phyloP scores from a whole-genome alignment of 2,888 invertebrate species.

The Acleris cristana region DNA sequence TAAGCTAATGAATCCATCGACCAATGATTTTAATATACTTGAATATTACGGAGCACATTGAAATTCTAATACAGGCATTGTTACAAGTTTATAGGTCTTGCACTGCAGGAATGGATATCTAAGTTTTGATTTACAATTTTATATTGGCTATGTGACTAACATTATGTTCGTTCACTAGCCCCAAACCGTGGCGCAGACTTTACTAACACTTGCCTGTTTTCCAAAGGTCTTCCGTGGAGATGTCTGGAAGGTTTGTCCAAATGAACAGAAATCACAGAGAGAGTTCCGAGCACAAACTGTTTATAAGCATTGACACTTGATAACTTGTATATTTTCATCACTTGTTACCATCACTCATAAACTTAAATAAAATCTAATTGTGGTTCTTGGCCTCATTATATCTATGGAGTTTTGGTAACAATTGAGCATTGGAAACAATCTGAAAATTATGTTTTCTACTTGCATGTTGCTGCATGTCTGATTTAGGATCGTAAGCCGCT shows the following conservation, averaged over 20 bases:
- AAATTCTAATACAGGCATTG: conserved; percentile 26
- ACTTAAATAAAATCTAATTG: conserved; percentile 39
- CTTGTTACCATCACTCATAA: conserved; percentile 66
- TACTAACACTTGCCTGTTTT: conserved; percentile 78
- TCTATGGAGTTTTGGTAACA: conserved; percentile 63
- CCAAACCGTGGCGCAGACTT: conserved; percentile 72
- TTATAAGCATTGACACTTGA: conserved; percentile 56
- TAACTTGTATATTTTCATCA: conserved; percentile 52
- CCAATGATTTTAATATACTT: neutral
- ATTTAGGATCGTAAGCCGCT: conserved; percentile 81
- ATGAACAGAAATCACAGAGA: conserved; percentile 71
- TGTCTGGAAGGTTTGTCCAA: conserved; percentile 86
- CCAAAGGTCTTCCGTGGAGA: conserved; percentile 87
- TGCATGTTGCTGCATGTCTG: conserved; percentile 83
- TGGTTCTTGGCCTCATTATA: conserved; percentile 30
- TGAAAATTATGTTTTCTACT: conserved; percentile 73
- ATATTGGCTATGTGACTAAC: conserved; percentile 52
- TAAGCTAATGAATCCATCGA: conserved; percentile 5
- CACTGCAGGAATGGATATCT: conserved; percentile 27
- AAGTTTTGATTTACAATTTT: conserved; percentile 23
- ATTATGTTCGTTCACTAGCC: conserved; percentile 60
- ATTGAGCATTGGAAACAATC: conserved; percentile 56
- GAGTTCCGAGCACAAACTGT: conserved; percentile 71
- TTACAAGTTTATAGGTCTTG: conserved; percentile 33
- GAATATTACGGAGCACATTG: conserved; percentile 2